Evolutionary conservation across 2,888 invertebrate species (phyloP), one percentile per base, ranked within the genome.

Genomic region (Ornithoptera priamus): DNA sequence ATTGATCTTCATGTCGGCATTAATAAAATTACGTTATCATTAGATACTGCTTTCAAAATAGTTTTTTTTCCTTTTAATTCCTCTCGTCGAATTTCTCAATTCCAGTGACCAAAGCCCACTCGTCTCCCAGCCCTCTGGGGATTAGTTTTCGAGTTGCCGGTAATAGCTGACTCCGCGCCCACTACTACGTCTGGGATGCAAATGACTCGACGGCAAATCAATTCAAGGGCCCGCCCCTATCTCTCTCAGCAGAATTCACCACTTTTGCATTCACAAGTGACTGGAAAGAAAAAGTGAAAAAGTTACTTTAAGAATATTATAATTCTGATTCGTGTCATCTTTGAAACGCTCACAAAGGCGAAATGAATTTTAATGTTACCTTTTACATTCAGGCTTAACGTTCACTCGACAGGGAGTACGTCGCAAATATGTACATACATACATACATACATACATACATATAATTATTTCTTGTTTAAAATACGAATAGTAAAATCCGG

Each of bases 111-210:
- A 24, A 50, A 58, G 67, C 20, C 63, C 66, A 67, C 70, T 70
- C 63, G n/a, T 63, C 59, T 59, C 78, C 79, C 73, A 79, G 79
- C 79, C 81, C 85, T 86, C 80, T 81, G 80, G 80, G 83, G 85
- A 89, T 88, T 86, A 87, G 86, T 87, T 85, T 82, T 76, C 75
- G 80, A 85, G 84, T 81, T 80, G 78, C 77, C 80, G 77, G 81
- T 85, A 82, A 84, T 85, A 83, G 87, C 86, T 82, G 85, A 85
- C 78, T 82, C 75, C 73, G 81, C 82, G 77, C 75, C 76, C 71
- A 75, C 39, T 10, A 39, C 39, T 39, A 39, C 87, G 85, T 86
- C 87, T 88, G 76, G 76, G 76, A 89, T 89, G 89, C 88, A 88
- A 89, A 89, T 89, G 77, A 80, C 75, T 75, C 72, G 50, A 65